Evolutionary conservation across 2,113 vertebrate species (phyloP), one percentile per base, ranked within the genome.

Genomic region (Gallinago undulata): DNA sequence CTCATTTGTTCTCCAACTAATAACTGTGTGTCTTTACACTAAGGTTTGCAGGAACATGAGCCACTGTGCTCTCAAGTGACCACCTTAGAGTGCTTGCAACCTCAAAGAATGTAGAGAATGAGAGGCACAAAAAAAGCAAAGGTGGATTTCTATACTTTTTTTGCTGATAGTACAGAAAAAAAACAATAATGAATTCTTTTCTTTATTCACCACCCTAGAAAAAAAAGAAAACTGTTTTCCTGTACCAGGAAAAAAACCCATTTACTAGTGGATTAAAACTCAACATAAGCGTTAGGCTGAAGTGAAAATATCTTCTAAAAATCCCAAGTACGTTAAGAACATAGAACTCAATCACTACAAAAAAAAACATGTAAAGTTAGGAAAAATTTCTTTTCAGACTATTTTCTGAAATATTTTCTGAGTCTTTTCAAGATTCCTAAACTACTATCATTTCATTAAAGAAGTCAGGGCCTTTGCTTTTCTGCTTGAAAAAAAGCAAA

Each of bases 221-320:
- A 18, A 18, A 56, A 85, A 18, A 90, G 16, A 89, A 48, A 11
- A 1, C 0, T 48, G 17, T 19, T 24, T 41, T 69, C 13, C 13
- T 62, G 3, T 24, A 69, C 4, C 11, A 60, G 67, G 19, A 68
- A 75, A 69, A 69, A 1, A 0, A 0, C 13, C 12, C 19, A n/a
- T 33, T 68, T 63, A 50, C 28, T 37, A 89, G 37, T 24, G 11
- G 19, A 76, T 55, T 89, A 64, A 82, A 86, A 21, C 13, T 79
- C 6, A 31, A 16, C 0, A 0, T 45, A 50, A 81, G 2, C 3
- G 3, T 55, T 31, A 84, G 59, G 11, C 14, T 47, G 33, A 84
- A 67, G 62, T 17, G 2, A 72, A 80, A 92, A 5, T 45, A 72
- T 9, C 23, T 76, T 91, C 24, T 30, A 67, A 62, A 90, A 85